A percentile compares a stretch with the other conserved stretches of the same genome.
Conservation (phyloP, 53 echinoderm and acorn worm genomes). For the Stichopus horrens region DNA sequence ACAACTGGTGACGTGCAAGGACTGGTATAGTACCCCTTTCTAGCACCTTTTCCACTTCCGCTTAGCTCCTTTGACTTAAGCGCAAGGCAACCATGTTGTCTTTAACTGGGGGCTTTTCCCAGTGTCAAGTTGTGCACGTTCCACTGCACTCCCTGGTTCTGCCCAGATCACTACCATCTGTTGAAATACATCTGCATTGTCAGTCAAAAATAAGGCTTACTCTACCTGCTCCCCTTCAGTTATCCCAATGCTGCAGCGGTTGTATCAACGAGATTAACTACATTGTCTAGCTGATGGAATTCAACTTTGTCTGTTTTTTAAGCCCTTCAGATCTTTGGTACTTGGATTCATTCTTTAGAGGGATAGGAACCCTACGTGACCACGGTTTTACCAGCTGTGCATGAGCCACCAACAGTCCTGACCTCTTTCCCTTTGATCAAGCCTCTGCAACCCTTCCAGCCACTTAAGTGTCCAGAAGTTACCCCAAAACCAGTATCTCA, state of each 20-base stretch:
- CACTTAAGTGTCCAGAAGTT: background rate
- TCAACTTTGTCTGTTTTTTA: too few relatives aligned
- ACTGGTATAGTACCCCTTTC: background rate
- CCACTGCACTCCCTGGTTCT: background rate
- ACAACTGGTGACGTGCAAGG: background rate
- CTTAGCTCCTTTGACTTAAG: background rate
- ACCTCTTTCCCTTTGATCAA: too few relatives aligned
- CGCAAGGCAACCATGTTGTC: background rate
- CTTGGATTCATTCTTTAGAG: too few relatives aligned
- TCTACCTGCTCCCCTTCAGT: background rate
- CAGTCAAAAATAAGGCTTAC: background rate
- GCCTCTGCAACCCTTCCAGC: background rate
- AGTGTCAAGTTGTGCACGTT: slow-evolving; percentile 43
- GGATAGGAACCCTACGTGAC: too few relatives aligned
- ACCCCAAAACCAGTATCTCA: background rate
- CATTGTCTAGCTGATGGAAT: too few relatives aligned
- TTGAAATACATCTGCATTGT: slow-evolving; percentile 38
- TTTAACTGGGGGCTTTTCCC: slow-evolving; percentile 18
- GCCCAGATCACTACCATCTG: slow-evolving; percentile 29
- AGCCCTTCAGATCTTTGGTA: too few relatives aligned
- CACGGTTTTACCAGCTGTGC: too few relatives aligned
- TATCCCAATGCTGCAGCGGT: slow-evolving; percentile 3
- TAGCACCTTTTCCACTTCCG: background rate
- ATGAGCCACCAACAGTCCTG: too few relatives aligned
- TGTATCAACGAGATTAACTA: too few relatives aligned